Evolutionary conservation across 2,797 vertebrate genomes (phyloP), one percentile per base, ranked within the genome.

Genomic region (Phrynocephalus guinanensis): DNA sequence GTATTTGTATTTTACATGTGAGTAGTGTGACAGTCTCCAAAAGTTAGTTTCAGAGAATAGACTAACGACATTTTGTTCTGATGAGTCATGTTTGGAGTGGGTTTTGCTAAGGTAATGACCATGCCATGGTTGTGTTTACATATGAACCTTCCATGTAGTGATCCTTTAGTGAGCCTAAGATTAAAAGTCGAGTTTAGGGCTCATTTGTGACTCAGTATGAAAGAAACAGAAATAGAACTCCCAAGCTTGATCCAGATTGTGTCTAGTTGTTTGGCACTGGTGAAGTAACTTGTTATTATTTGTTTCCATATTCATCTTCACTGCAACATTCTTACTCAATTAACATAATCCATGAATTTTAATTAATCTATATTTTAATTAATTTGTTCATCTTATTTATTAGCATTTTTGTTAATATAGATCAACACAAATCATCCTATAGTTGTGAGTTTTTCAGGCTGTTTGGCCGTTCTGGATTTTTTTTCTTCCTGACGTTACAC

Each of bases 41-140:
- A 86, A 82, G 16, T 30, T 75, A 26, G 63, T 76, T 85, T 79
- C 20, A 44, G 71, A 38, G 30, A 22, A 48, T 20, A n/a, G 38
- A 8, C 48, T 75, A 33, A 50, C 30, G 79, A 56, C 50, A 67
- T n/a, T 86, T 88, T 22, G 26, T 84, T 75, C 87, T 81, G 76
- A 50, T 84, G 90, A 84, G 6, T 85, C 83, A 60, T 2, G 3
- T 26, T 71, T 18, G 67, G n/a, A 80, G 60, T 72, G 30, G 79
- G 79, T 48, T 75, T 85, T 87, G 18, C 79, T 82, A 87, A 52
- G 4, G 38, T 76, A 56, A 82, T 79, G 20, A 30, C 24, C 78
- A 71, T 60, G 71, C 11, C 75, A 56, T 83, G 78, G 85, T 79
- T 87, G 66, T 63, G 48, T 60, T 80, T 81, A 52, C 10, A 5